phyloP scores from a whole-genome alignment of 1,140 invertebrate genomes.

The Bombus superbus region DNA sequence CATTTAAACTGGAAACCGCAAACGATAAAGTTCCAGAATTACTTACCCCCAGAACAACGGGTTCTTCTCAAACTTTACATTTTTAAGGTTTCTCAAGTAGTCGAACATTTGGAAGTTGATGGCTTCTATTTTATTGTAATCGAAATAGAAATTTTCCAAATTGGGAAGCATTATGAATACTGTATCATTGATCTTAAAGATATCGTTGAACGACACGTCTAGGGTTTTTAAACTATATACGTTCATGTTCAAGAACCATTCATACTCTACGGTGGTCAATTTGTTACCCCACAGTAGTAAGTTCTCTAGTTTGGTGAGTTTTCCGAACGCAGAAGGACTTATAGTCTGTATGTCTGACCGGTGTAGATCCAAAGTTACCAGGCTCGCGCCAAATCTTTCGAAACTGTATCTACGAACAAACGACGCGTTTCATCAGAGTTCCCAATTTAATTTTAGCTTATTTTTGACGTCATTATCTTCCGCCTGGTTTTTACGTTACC shows the following conservation, averaged over 20 bases:
- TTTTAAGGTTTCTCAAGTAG: constrained; percentile 67
- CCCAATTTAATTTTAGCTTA: neutral
- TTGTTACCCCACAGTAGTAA: constrained; percentile 76
- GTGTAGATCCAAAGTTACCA: constrained; percentile 69
- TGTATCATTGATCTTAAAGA: constrained; percentile 66
- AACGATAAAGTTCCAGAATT: constrained; percentile 22
- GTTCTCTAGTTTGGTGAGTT: constrained; percentile 68
- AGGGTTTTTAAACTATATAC: constrained; percentile 66
- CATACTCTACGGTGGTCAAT: constrained; percentile 59
- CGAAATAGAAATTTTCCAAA: constrained; percentile 72
- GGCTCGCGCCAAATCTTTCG: constrained; percentile 57
- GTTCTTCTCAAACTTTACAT: constrained; percentile 75
- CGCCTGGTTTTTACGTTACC: too few relatives aligned
- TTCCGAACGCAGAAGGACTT: constrained; percentile 65
- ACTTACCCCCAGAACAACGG: constrained; percentile 76
- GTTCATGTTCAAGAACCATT: constrained; percentile 71
- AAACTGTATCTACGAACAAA: constrained; percentile 67
- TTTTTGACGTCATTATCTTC: neutral
- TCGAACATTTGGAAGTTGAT: constrained; percentile 71
- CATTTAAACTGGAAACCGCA: constrained; percentile 29
- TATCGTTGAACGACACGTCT: constrained; percentile 76
- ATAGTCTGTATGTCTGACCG: constrained; percentile 64
- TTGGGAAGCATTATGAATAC: constrained; percentile 66
- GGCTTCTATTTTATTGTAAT: constrained; percentile 70
- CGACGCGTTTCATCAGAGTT: neutral